Evolutionary conservation across 2,888 invertebrate genomes (phyloP).

Genomic region (Bugula neritina): DNA sequence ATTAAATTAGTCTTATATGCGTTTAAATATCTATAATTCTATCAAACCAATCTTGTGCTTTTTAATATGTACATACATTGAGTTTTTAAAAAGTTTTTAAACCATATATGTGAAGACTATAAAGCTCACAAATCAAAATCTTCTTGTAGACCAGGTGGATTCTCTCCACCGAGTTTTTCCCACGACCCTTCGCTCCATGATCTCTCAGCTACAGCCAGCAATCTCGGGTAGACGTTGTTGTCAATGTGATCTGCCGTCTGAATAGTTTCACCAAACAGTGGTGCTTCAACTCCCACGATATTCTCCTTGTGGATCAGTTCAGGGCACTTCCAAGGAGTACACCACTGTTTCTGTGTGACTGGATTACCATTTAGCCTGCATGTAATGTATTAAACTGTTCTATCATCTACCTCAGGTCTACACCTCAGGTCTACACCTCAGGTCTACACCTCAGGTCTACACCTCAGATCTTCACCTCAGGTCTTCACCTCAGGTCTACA

Average conservation of each 20-base stretch:
- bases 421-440: no score
- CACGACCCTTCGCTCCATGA: conserved; percentile 32
- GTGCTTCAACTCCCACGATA: conserved; percentile 31
- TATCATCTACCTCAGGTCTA: not conserved
- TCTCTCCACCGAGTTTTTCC: conserved; percentile 15
- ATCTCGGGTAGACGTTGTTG: conserved; percentile 33
- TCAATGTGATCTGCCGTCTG: conserved; percentile 31
- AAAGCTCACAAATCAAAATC: conserved; percentile 19
- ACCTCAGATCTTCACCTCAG: no score
- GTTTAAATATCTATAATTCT: no score
- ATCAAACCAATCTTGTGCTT: no score
- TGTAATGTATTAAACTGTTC: not conserved
- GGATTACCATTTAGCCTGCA: not conserved
- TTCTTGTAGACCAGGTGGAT: conserved; percentile 3
- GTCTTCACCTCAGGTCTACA: not conserved
- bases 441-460: no score
- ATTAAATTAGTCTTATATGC: no score
- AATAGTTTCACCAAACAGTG: conserved; percentile 33
- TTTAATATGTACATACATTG: no score
- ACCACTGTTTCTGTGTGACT: not conserved
- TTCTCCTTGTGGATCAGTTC: not conserved
- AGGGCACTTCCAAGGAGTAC: conserved; percentile 15
- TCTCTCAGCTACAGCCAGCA: conserved; percentile 35
- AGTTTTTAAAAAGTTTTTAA: no score
- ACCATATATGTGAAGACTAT: no score